phyloP scores from a whole-genome alignment of 1,140 invertebrate genomes.

The Wasmannia auropunctata region DNA sequence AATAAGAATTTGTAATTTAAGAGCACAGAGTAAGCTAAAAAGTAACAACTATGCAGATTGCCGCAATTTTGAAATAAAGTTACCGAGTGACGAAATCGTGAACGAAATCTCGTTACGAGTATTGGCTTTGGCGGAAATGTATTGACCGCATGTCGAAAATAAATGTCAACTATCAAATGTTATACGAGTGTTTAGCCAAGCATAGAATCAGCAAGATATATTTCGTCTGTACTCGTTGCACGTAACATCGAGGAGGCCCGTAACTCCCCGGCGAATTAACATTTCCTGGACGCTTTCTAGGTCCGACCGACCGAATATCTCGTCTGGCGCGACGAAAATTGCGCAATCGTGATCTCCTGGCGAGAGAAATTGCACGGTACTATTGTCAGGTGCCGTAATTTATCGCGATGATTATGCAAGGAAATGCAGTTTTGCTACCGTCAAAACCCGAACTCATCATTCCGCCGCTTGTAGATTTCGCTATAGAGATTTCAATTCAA shows the following conservation, averaged over 20 bases:
- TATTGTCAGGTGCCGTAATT: conserved; percentile 67
- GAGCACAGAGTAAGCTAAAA: background rate
- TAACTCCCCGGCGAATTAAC: conserved; percentile 58
- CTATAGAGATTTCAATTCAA: conserved; percentile 12
- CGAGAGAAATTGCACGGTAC: conserved; percentile 67
- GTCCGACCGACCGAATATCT: conserved; percentile 68
- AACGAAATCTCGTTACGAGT: background rate
- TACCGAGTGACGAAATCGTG: background rate
- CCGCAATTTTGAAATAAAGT: background rate
- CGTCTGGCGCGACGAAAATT: conserved; percentile 72
- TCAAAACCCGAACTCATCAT: conserved; percentile 22
- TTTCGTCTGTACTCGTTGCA: background rate
- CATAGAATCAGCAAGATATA: background rate
- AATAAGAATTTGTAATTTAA: background rate
- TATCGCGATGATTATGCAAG: conserved; percentile 64
- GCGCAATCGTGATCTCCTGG: conserved; percentile 64
- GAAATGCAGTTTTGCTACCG: conserved; percentile 42
- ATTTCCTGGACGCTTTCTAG: conserved; percentile 70
- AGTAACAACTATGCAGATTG: background rate
- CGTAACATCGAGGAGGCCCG: conserved; percentile 18
- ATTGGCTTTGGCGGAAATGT: background rate
- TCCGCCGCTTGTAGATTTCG: background rate
- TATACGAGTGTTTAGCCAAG: background rate
- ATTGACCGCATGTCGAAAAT: background rate
- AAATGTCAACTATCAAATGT: background rate